A percentile compares a stretch with the other conserved stretches of the same genome.
These are phyloP conservation scores for Drosophila orosa DNA, from an alignment of 1,140 invertebrate genomes.

Conservation along the genomic window DNA sequence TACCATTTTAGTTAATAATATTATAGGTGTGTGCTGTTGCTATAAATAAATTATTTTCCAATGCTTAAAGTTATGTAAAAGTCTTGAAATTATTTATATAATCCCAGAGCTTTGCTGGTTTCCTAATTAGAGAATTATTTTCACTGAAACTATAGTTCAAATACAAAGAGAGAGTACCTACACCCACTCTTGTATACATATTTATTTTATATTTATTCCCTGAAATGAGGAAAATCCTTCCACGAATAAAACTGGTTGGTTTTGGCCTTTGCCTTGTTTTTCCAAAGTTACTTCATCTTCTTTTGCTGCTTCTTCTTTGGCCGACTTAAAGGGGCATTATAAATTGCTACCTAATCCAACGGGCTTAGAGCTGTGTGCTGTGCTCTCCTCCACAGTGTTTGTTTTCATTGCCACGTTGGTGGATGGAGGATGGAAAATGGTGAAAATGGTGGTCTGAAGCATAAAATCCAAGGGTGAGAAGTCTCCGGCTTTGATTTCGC, in stretches of 20 bases:
- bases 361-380: constrained; percentile 17
- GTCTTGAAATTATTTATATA: no score
- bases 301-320: not conserved
- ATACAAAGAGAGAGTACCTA: no score
- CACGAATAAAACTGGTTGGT: not conserved
- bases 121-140: not conserved
- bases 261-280: constrained; percentile 10
- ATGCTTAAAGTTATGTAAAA: no score
- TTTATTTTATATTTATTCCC: not conserved
- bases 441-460: not conserved
- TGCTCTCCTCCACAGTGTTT: constrained; percentile 26
- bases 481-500: constrained; percentile 42
- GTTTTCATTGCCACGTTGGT: constrained; percentile 35
- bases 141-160: not conserved
- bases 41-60: no score
- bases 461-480: constrained; percentile 18
- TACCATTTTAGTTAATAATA: no score
- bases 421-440: not conserved
- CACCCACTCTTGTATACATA: not conserved
- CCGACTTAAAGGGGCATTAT: constrained; percentile 47
- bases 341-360: constrained; percentile 45
- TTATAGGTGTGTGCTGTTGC: no score
- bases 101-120: not conserved
- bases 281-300: not conserved
- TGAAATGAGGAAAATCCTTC: constrained; percentile 12